A percentile compares a stretch with the other conserved stretches of the same genome.
Evolutionary conservation across 2,113 vertebrate genomes (phyloP).

Genomic region (Morone chrysops): DNA sequence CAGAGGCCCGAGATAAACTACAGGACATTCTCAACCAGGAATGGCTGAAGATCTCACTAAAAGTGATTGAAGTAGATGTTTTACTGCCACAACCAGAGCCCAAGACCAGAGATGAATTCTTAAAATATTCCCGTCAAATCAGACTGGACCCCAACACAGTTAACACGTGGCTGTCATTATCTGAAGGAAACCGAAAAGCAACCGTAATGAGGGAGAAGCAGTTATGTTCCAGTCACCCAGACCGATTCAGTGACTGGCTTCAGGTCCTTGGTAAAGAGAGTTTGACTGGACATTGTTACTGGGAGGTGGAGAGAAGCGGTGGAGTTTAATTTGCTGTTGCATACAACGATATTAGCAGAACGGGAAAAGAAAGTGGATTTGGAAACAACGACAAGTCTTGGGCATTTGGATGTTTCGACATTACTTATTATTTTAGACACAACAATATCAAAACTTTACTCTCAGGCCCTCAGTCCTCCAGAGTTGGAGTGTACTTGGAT

Average conservation of each 20-base stretch:
- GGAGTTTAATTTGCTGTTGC: neutral
- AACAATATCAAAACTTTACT: neutral
- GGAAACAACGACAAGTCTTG: slow-evolving; percentile 14
- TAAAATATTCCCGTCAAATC: slow-evolving; percentile 2
- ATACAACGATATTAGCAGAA: neutral
- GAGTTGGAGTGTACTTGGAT: slow-evolving; percentile 21
- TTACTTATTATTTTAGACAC: slow-evolving; percentile 13
- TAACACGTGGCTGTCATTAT: neutral
- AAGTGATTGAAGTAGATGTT: too few species aligned
- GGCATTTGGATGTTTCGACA: slow-evolving; percentile 17
- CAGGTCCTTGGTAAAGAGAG: slow-evolving; percentile 15
- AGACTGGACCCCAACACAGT: slow-evolving; percentile 2
- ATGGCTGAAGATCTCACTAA: too few species aligned
- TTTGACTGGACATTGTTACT: slow-evolving; percentile 4
- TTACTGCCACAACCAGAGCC: too few species aligned
- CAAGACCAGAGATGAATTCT: neutral
- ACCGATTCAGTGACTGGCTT: slow-evolving; percentile 5
- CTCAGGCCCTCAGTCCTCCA: slow-evolving; percentile 1
- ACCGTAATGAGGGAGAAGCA: slow-evolving; percentile 1
- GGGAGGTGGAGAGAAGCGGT: slow-evolving; percentile 15
- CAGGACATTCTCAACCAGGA: too few species aligned
- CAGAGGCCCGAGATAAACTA: too few species aligned
- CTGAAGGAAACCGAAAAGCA: neutral
- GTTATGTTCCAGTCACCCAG: neutral
- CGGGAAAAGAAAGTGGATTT: neutral